Evolutionary conservation across 1,140 invertebrate genomes (phyloP), one percentile per base, ranked within the genome.

Genomic region (Grapholita molesta): DNA sequence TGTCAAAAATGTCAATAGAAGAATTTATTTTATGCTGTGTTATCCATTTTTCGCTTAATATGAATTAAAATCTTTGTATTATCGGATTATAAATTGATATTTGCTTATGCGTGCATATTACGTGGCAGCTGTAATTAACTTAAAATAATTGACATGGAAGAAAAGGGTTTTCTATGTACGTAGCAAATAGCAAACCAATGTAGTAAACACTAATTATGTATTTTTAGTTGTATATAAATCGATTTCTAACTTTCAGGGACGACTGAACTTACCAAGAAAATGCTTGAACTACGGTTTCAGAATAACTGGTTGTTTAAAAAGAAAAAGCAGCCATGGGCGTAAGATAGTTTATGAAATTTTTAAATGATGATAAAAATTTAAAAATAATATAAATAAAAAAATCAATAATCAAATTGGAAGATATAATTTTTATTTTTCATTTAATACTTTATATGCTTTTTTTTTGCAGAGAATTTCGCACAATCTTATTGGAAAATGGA

Each of bases 321-420:
- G 64, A 85, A 81, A 69, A 89, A 88, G 66, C 89, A 89, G 70
- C 85, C 89, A 23, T 91, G 89, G 89, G 68, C 67, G 89, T 89
- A 70, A 88, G 84, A 75, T 48, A 33, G 23, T 21, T 28, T 57
- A 33, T 42, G 55, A 68, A 9, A 52, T 67, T 67, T 18, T 15
- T 48, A 6, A 21, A 21, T 48, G 18, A 48, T 15, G 15, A 7
- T 18, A 48, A n/a, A 21, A 21, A n/a, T n/a, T n/a, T 3, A 18
- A n/a, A 3, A 21, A 48, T 6, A 21, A 48, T 21, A 1, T 8
- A 21, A 6, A 15, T 21, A 9, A 48, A 48, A 48, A 21, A 48
- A 15, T 42, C n/a, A 3, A 7, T 30, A 4, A 4, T 30, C 7
- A 30, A 30, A 30, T 3, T 30, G 28, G 7, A 30, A 30, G 28